Base-by-base conservation (phyloP, 1,140 invertebrate genomes). In the Centruroides sculpturatus region DNA sequence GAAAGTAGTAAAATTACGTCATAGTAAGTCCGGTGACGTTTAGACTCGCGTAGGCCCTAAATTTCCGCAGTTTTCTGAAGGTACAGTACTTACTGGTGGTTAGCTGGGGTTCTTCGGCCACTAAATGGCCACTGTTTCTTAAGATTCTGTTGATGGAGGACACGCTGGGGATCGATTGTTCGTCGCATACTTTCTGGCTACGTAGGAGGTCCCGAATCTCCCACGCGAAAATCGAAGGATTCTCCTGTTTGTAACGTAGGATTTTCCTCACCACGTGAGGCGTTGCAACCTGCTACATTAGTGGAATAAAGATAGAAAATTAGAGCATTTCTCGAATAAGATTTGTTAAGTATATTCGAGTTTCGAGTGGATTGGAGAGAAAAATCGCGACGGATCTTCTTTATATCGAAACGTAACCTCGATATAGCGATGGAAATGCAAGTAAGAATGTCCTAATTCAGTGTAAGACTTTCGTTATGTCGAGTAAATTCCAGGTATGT, bases 111-210 rank as follows among this genome's bases (percentile, higher is more conserved):
- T 56, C 57, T 10, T 64, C 59, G 3, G 49, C n/a, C 10, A 60
- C 59, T 9, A 60, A 50, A 9, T 64, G 62, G 3, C 63, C 63
- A 35, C 75, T 75, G 72, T 93, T 92, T 55, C 92, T 79, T 46
- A 96, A 81, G 68, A 97, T 96, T 63, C 92, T 79, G 76, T 96
- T 96, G 54, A 96, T 93, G 9, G 91, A 94, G 59, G 89, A 92
- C 50, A 96, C 92, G 47, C 89, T 92, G 3, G 92, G 91, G 64
- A 95, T 87, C 57, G 60, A 57, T 12, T 64, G 59, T 5, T 69
- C 63, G 72, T 91, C 88, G 70, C 89, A 92, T 57, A 89, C 83
- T 51, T 87, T 80, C 69, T 91, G 88, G 11, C 84, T 81, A 12
- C 90, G 81, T 59, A 94, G 77, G 66, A 87, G 81, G 70, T 94